Base-by-base conservation (phyloP, 2,797 vertebrate genomes). In the Anguilla anguilla region DNA sequence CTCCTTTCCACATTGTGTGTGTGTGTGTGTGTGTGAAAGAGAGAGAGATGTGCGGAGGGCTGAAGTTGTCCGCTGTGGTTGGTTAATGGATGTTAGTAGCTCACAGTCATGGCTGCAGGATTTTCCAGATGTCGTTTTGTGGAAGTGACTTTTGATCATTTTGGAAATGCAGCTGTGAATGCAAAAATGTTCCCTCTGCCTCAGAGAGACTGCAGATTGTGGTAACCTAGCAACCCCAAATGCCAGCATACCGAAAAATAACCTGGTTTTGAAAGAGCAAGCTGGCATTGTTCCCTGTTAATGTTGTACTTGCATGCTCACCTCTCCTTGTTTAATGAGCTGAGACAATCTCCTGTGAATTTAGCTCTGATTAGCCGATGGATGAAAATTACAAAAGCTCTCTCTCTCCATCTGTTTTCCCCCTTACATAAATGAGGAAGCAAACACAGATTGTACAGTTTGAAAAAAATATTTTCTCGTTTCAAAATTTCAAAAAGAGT, bases 1-100 rank as follows among this genome's bases (percentile, higher is more conserved):
- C 86, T 88, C 89, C 91, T 87, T 91, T 91, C 92, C 92, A 93
- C 90, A 89, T 25, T 83, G 82, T 51, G 46, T 83, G 46, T 83
- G 82, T 83, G 81, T n/a, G n/a, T n/a, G n/a, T n/a, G n/a, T n/a
- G 43, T 81, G 77, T 11, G 49, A 83, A 87, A 19, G 19, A 61
- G 61, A 64, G 61, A 64, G 61, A 4, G 61, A 64, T 0, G 6
- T 25, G 67, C 0, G 11, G 35, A 39, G 13, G 84, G 39, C 2
- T 43, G 39, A 46, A 17, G 39, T 43, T 86, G 22, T 90, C 86
- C 77, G 2, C 77, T 84, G 85, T 19, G 49, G 49, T 89, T 89
- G 90, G 87, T 91, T 91, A 90, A 69, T 87, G 15, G 79, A 72
- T 69, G 51, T 25, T 9, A 55, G 43, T 25, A 13, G 79, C 31